A percentile compares a stretch with the other conserved stretches of the same genome.
Evolutionary conservation across 2,888 invertebrate genomes (phyloP).

Genomic region (Nezara viridula): DNA sequence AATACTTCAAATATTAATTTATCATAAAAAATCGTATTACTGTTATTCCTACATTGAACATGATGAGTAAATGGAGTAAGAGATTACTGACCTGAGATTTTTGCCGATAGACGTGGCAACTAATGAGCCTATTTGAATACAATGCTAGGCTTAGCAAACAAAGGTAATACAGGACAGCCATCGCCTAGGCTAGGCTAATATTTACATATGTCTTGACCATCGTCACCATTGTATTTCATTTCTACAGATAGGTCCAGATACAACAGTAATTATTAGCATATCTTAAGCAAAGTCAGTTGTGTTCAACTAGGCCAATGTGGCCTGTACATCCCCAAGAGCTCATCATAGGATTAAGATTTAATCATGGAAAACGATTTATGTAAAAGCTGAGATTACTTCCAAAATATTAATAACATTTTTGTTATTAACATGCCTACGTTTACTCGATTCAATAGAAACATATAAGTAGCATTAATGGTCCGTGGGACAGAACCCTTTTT

Average conservation of each 20-base stretch:
- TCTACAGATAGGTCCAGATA: neutral
- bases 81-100: slow-evolving; percentile 28
- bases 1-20: neutral
- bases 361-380: neutral
- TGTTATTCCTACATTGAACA: neutral
- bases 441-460: too few species aligned
- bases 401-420: too few species aligned
- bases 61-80: neutral
- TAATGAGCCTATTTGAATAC: slow-evolving; percentile 56
- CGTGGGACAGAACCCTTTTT: too few species aligned
- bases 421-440: too few species aligned
- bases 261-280: neutral
- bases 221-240: neutral
- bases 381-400: too few species aligned
- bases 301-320: neutral
- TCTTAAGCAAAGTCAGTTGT: neutral
- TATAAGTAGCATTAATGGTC: too few species aligned
- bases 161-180: slow-evolving; percentile 31
- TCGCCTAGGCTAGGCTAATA: slow-evolving; percentile 22
- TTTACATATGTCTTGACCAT: slow-evolving; percentile 34
- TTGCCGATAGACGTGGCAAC: slow-evolving; percentile 7
- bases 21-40: neutral
- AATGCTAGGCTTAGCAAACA: slow-evolving; percentile 24
- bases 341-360: neutral
- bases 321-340: neutral